Conservation (phyloP, 2,888 invertebrate species). For the Eucera pruinosa region DNA sequence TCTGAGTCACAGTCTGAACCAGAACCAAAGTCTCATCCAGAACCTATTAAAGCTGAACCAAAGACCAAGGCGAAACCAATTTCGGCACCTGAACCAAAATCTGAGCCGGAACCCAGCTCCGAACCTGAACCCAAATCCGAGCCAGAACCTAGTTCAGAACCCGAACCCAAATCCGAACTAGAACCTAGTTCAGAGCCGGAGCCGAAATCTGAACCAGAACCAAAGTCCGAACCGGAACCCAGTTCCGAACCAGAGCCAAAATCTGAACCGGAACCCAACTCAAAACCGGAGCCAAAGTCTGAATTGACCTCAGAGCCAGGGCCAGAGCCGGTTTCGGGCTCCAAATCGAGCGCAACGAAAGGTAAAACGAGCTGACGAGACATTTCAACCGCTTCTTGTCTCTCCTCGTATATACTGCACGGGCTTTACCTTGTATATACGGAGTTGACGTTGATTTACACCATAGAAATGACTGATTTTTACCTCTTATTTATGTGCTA, state of each 20-base stretch:
- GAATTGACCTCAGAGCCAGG: constrained; percentile 79
- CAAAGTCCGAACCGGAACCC: constrained; percentile 84
- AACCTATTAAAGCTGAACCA: constrained; percentile 59
- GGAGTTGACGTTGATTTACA: constrained; percentile 9
- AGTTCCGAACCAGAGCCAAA: constrained; percentile 82
- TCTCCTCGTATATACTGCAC: constrained; percentile 45
- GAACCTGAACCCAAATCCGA: constrained; percentile 83
- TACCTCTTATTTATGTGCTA: background rate
- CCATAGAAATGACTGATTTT: background rate
- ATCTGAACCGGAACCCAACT: constrained; percentile 83
- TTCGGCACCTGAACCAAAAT: constrained; percentile 82
- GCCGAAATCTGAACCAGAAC: constrained; percentile 83
- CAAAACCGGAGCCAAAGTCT: constrained; percentile 81
- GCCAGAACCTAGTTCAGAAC: constrained; percentile 82
- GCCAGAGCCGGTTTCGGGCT: constrained; percentile 78
- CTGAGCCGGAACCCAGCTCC: constrained; percentile 82
- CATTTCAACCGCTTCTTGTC: constrained; percentile 58
- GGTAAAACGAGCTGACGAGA: constrained; percentile 75
- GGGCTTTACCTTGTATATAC: constrained; percentile 50
- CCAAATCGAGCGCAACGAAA: constrained; percentile 78
- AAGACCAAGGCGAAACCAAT: constrained; percentile 81
- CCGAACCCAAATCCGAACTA: constrained; percentile 79
- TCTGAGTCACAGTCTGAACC: constrained; percentile 81
- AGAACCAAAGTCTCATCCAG: constrained; percentile 76
- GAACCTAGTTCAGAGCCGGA: constrained; percentile 83